Conservation (phyloP, 1,140 invertebrate species). For the Anastrepha obliqua region DNA sequence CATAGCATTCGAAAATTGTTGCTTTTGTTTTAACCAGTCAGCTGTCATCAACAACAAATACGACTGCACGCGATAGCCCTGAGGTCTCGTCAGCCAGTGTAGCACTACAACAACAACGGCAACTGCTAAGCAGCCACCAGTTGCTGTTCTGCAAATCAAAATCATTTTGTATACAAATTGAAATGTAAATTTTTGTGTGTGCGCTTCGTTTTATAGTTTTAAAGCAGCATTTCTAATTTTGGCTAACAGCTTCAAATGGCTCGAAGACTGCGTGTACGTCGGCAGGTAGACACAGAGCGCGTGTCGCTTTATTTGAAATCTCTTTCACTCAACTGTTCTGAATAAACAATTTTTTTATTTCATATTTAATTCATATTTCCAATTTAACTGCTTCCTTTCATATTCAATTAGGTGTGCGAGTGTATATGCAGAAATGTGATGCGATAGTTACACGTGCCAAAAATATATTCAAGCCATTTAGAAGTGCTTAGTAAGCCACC, state of each 20-base stretch:
- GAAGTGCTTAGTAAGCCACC: too few species aligned
- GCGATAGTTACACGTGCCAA: not conserved
- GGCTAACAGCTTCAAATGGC: not conserved
- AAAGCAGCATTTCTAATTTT: slow-evolving; percentile 30
- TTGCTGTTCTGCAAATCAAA: not conserved
- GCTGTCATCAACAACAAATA: not conserved
- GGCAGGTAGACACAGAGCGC: slow-evolving; percentile 28
- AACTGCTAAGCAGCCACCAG: not conserved
- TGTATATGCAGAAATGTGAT: not conserved
- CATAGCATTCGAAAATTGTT: slow-evolving; percentile 29
- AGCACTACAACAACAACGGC: not conserved
- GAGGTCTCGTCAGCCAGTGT: not conserved
- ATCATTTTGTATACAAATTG: not conserved
- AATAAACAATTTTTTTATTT: not conserved
- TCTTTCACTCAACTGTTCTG: not conserved
- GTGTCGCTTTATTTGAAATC: not conserved
- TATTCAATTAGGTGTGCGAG: not conserved
- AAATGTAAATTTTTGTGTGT: not conserved
- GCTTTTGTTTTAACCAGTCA: not conserved
- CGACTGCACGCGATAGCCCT: not conserved
- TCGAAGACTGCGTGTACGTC: not conserved
- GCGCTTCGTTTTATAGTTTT: not conserved
- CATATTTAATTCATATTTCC: not conserved
- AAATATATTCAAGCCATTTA: too few species aligned
- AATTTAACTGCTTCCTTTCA: not conserved